These are phyloP conservation scores for Emydocephalus ijimae DNA, from an alignment of 2,113 vertebrate genomes.

Conservation along the genomic window DNA sequence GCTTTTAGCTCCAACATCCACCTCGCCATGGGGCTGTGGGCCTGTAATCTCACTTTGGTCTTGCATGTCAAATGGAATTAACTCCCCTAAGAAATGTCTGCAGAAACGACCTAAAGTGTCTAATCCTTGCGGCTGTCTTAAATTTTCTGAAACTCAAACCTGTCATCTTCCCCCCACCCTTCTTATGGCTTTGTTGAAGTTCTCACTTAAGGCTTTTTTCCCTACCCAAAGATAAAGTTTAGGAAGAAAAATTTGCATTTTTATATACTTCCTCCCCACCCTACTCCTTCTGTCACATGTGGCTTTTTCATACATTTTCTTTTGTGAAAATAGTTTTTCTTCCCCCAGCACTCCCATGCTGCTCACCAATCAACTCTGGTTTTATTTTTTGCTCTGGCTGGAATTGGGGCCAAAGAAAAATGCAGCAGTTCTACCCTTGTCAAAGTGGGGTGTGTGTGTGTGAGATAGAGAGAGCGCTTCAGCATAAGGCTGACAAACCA, in stretches of 20 bases:
- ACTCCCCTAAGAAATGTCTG: constrained; percentile 99
- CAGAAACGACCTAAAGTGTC: constrained; percentile 94
- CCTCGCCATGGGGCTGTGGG: constrained; percentile 94
- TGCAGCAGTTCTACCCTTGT: constrained; percentile 8
- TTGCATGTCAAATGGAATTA: constrained; percentile 99
- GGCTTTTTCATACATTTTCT: constrained; percentile 65
- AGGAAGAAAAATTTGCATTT: constrained; percentile 74
- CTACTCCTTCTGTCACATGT: constrained; percentile 54
- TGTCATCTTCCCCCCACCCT: constrained; percentile 81
- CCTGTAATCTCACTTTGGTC: constrained; percentile 99
- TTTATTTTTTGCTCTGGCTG: constrained; percentile 50
- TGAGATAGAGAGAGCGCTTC: not conserved
- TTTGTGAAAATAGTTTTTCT: constrained; percentile 52
- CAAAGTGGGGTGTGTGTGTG: not conserved
- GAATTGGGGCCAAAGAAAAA: constrained; percentile 53
- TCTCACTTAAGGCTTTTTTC: constrained; percentile 67
- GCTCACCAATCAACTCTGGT: constrained; percentile 25
- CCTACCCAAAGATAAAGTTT: constrained; percentile 74
- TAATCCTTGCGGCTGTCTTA: constrained; percentile 93
- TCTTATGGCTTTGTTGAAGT: constrained; percentile 76
- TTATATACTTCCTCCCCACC: constrained; percentile 46
- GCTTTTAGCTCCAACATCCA: constrained; percentile 98
- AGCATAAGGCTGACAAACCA: constrained; percentile 39
- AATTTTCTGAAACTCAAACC: constrained; percentile 96
- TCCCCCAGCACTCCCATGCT: not conserved